Conservation (phyloP, 2,888 invertebrate species). For the Ceramica pisi region DNA sequence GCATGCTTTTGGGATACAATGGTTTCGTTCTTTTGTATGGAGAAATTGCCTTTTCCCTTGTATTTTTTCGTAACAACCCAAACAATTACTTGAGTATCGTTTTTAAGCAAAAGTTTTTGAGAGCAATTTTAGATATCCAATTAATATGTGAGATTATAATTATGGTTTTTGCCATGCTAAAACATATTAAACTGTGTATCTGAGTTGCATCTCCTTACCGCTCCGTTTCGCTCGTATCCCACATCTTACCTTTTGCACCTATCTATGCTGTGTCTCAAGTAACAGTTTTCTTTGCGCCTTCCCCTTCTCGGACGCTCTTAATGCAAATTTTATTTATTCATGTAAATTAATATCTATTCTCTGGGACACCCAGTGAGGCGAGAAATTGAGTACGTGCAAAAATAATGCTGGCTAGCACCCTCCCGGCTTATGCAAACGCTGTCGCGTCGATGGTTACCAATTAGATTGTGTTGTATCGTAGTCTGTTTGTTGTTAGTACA, state of each 20-base stretch:
- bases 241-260: background rate
- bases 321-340: slow-evolving; percentile 91
- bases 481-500: slow-evolving; percentile 45
- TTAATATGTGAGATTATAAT: no score
- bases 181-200: no score
- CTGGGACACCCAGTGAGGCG: slow-evolving; percentile 87
- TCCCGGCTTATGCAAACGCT: slow-evolving; percentile 82
- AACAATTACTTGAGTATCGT: no score
- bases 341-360: slow-evolving; percentile 91
- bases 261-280: slow-evolving; percentile 48
- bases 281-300: slow-evolving; percentile 81
- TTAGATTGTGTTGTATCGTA: slow-evolving; percentile 77
- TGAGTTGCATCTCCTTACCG: no score
- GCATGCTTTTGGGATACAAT: background rate
- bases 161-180: no score
- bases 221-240: no score
- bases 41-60: no score
- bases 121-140: no score
- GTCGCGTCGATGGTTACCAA: slow-evolving; percentile 79
- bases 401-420: slow-evolving; percentile 81
- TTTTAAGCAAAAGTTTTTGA: no score
- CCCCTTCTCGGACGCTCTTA: slow-evolving; percentile 82
- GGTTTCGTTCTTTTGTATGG: no score
- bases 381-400: slow-evolving; percentile 91
- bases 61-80: no score